These are phyloP conservation scores for Cardiocondyla obscurior DNA, from an alignment of 1,140 invertebrate species.

Conservation along the genomic window DNA sequence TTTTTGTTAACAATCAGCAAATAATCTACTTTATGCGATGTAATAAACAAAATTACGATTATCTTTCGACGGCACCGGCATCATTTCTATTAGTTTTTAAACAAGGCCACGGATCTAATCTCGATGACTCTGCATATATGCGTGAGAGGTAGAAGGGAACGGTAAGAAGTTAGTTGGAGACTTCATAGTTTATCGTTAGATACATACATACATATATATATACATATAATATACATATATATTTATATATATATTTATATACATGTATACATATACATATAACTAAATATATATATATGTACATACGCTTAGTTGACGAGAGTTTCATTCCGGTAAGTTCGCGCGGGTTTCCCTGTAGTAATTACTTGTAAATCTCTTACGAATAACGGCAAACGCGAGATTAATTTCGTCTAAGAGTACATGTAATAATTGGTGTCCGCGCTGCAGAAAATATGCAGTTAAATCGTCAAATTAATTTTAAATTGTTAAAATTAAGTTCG, in stretches of 20 bases:
- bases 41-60: constrained; percentile 4
- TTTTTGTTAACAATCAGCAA: neutral
- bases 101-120: constrained; percentile 30
- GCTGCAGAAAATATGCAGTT: constrained; percentile 18
- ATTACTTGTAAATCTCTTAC: constrained; percentile 55
- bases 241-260: neutral
- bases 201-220: constrained; percentile 9
- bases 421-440: constrained; percentile 20
- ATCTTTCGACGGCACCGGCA: neutral
- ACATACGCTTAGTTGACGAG: constrained; percentile 25
- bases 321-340: constrained; percentile 44
- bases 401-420: constrained; percentile 16
- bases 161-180: constrained; percentile 47
- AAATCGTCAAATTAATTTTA: neutral
- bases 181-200: constrained; percentile 56
- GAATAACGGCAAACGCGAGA: constrained; percentile 46
- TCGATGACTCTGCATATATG: constrained; percentile 15
- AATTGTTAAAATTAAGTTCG: neutral
- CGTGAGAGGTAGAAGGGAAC: constrained; percentile 5
- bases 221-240: neutral
- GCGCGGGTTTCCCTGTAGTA: constrained; percentile 26
- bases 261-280: constrained; percentile 7
- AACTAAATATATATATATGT: neutral
- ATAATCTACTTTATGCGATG: constrained; percentile 7
- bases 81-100: constrained; percentile 32